These are phyloP conservation scores for Esox niger DNA, from an alignment of 2,113 vertebrate genomes.

Conservation along the genomic window DNA sequence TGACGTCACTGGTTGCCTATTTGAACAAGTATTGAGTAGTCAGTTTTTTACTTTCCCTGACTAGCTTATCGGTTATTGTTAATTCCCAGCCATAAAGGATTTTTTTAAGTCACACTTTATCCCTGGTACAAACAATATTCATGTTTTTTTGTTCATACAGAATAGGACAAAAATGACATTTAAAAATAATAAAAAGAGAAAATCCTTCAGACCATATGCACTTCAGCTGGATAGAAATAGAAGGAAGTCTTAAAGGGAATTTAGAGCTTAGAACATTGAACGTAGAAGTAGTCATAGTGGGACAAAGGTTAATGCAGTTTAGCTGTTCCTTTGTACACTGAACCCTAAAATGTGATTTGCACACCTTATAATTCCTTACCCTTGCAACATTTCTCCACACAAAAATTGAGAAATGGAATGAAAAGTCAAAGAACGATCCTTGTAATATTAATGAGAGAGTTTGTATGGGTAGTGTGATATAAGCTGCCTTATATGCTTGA, in stretches of 20 bases:
- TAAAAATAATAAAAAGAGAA: background rate
- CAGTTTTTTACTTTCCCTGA: conserved; percentile 49
- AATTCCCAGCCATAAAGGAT: conserved; percentile 50
- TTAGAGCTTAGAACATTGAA: background rate
- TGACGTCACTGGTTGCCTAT: too few species aligned
- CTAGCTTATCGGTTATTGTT: conserved; percentile 59
- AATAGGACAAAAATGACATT: background rate
- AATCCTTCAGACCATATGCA: background rate
- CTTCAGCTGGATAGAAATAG: background rate
- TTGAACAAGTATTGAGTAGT: too few species aligned
- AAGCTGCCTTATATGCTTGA: conserved; percentile 63
- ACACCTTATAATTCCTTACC: conserved; percentile 70
- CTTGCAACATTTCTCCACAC: conserved; percentile 62
- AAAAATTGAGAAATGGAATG: conserved; percentile 66
- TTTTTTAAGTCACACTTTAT: conserved; percentile 62
- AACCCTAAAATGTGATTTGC: conserved; percentile 75
- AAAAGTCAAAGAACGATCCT: conserved; percentile 70
- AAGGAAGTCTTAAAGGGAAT: background rate
- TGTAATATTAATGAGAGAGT: conserved; percentile 74
- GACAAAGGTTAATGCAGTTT: conserved; percentile 54
- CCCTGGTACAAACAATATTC: conserved; percentile 55
- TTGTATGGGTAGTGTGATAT: conserved; percentile 60
- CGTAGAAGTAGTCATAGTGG: conserved; percentile 27
- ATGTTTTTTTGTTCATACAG: conserved; percentile 24
- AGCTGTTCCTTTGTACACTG: conserved; percentile 58